Conservation (phyloP, 1,140 invertebrate genomes). For the Apocrypta bakeri region DNA sequence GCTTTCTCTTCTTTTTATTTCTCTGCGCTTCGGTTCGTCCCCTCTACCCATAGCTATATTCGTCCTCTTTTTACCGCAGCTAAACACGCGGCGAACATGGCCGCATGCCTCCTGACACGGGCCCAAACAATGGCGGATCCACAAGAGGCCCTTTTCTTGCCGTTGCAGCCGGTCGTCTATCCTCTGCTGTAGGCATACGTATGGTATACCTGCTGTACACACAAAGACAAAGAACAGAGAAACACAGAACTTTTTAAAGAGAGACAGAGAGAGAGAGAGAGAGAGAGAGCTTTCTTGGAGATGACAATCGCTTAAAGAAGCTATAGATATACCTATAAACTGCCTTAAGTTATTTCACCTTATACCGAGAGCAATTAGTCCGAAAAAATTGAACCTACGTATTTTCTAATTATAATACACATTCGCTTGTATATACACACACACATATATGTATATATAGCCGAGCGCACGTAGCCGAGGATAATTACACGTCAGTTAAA, state of each 20-base stretch:
- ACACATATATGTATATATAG: too few relatives aligned
- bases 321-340: not conserved
- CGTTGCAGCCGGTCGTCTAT: not conserved
- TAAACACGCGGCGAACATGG: slow-evolving; percentile 69
- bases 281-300: not conserved
- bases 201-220: not conserved
- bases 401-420: slow-evolving; percentile 46
- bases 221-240: not conserved
- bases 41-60: slow-evolving; percentile 48
- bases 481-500: not conserved
- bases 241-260: not conserved
- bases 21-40: slow-evolving; percentile 52
- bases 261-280: not conserved
- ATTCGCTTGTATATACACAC: not conserved
- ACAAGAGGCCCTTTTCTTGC: slow-evolving; percentile 61
- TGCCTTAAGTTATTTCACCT: not conserved
- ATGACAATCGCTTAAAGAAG: slow-evolving; percentile 13
- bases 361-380: not conserved
- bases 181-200: not conserved
- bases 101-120: slow-evolving; percentile 69
- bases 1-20: slow-evolving; percentile 9
- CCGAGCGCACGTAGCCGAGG: too few relatives aligned
- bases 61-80: slow-evolving; percentile 61
- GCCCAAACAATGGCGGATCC: slow-evolving; percentile 71
- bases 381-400: not conserved